Evolutionary conservation across 35 echinoderm and acorn worm species (phyloP).

Genomic region (Heliocidaris tuberculata): DNA sequence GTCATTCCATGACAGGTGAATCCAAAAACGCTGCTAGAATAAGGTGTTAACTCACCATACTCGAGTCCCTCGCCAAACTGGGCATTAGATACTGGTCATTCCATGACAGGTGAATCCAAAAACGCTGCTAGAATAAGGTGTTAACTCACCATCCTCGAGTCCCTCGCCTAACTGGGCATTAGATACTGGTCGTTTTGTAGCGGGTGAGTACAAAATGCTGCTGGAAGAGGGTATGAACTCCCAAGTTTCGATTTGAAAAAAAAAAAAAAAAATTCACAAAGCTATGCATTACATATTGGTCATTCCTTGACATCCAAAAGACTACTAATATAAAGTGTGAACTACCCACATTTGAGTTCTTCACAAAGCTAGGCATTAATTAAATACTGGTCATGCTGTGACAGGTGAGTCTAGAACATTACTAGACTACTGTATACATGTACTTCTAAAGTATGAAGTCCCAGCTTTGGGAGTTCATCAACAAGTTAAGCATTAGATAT

Average conservation of each 20-base stretch:
- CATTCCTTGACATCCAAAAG: too few relatives aligned
- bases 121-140: background rate
- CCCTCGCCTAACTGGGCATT: constrained; percentile 71
- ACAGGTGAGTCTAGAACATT: constrained; percentile 59
- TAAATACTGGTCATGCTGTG: constrained; percentile 84
- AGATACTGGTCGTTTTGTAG: constrained; percentile 86
- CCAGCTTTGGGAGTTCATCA: constrained; percentile 66
- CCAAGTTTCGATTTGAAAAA: background rate
- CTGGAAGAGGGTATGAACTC: background rate
- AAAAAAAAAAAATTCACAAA: too few relatives aligned
- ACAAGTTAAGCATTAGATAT: constrained; percentile 55
- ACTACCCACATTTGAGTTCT: constrained; percentile 67
- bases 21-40: too few relatives aligned
- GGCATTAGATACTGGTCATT: constrained; percentile 90
- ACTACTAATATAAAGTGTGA: too few relatives aligned
- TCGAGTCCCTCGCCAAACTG: too few relatives aligned
- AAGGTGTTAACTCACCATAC: too few relatives aligned
- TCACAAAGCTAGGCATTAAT: constrained; percentile 68
- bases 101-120: constrained; percentile 79
- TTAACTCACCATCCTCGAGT: constrained; percentile 41
- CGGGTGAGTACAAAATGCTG: constrained; percentile 43
- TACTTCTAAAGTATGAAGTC: background rate
- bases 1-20: too few relatives aligned
- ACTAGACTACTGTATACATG: background rate
- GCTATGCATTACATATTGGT: too few relatives aligned